These are phyloP conservation scores for Dendroctonus valens DNA, from an alignment of 1,140 invertebrate species.

Conservation along the genomic window DNA sequence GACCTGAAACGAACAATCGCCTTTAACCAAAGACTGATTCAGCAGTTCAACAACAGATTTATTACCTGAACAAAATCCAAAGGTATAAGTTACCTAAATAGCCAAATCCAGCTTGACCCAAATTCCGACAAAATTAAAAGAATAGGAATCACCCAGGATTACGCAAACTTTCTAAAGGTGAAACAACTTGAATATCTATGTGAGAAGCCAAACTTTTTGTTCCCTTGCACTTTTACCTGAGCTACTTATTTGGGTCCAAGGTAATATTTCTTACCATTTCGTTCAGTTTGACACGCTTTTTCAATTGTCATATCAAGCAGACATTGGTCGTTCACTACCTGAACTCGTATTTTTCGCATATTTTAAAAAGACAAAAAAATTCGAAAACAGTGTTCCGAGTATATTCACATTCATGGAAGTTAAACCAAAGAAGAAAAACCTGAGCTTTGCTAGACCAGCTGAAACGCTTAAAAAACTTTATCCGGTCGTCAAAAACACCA, in stretches of 20 bases:
- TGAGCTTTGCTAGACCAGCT: too few relatives aligned
- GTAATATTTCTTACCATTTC: not conserved
- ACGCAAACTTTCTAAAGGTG: conserved; percentile 14
- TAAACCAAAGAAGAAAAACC: too few relatives aligned
- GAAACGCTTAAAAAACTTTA: too few relatives aligned
- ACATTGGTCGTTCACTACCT: too few relatives aligned
- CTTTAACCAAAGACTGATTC: not conserved
- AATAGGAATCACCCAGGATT: conserved; percentile 19
- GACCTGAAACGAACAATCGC: not conserved
- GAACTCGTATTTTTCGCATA: too few relatives aligned
- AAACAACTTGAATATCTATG: conserved; percentile 7
- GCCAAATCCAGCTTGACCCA: conserved; percentile 17
- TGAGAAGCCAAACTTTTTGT: conserved; percentile 16
- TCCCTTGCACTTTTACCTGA: conserved; percentile 10
- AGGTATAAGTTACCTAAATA: not conserved
- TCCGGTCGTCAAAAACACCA: not conserved
- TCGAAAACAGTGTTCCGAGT: too few relatives aligned
- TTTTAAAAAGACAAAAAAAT: too few relatives aligned
- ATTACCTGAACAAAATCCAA: not conserved
- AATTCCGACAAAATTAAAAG: conserved; percentile 16
- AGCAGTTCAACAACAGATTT: not conserved
- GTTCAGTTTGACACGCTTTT: not conserved
- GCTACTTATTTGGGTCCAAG: not conserved
- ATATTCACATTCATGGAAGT: too few relatives aligned
- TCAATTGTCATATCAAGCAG: too few relatives aligned